Conservation (phyloP, 2,888 invertebrate species). For the Dicycla oo region DNA sequence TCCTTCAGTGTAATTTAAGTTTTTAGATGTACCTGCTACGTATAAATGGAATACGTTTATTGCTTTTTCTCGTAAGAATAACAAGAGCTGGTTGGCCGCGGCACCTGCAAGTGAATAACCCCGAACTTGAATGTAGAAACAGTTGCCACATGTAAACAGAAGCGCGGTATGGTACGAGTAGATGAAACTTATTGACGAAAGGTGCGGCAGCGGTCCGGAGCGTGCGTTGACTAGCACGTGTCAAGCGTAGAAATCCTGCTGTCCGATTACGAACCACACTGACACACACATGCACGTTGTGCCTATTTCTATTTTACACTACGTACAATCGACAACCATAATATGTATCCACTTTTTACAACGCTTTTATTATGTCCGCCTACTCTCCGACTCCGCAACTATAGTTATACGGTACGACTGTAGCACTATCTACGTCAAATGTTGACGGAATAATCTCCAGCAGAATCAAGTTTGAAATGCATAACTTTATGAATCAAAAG, state of each 20-base stretch:
- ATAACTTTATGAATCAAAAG: conserved; percentile 65
- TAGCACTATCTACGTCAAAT: conserved; percentile 6
- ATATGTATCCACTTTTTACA: conserved; percentile 63
- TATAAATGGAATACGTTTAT: conserved; percentile 32
- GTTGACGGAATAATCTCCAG: conserved; percentile 17
- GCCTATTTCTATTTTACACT: conserved; percentile 64
- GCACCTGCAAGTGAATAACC: conserved; percentile 78
- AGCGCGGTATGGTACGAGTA: conserved; percentile 75
- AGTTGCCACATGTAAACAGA: conserved; percentile 83
- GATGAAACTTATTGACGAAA: conserved; percentile 83
- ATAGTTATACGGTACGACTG: conserved; percentile 33
- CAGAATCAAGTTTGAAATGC: conserved; percentile 35
- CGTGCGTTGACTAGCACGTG: conserved; percentile 77
- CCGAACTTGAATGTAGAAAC: conserved; percentile 85
- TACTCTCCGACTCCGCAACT: conserved; percentile 49
- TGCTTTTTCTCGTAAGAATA: conserved; percentile 44
- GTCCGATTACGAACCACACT: conserved; percentile 62
- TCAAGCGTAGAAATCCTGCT: conserved; percentile 79
- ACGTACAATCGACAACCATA: conserved; percentile 64
- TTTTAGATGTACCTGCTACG: conserved; percentile 14
- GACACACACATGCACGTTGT: conserved; percentile 65
- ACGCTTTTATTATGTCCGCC: conserved; percentile 41
- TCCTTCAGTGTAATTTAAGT: conserved; percentile 59
- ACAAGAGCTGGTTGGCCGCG: conserved; percentile 50
- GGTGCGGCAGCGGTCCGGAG: conserved; percentile 76